Percentiles rank a stretch among this genome's conserved stretches.
Conservation (phyloP, 2,797 vertebrate species). For the Austrolebias charrua region DNA sequence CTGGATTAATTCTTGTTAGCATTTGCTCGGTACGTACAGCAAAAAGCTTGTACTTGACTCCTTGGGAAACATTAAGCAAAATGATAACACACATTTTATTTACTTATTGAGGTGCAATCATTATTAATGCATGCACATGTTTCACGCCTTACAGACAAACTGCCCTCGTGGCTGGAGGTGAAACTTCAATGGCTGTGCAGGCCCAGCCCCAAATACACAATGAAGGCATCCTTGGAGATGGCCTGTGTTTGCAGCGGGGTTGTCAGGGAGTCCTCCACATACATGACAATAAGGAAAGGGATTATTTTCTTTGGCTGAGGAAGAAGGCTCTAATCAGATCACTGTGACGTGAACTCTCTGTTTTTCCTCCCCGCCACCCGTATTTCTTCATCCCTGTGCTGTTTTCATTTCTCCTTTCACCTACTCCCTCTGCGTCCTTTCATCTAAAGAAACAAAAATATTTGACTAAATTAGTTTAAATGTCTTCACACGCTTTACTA, state of each 20-base stretch:
- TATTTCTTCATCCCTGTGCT: constrained; percentile 44
- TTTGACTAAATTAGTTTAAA: constrained; percentile 5
- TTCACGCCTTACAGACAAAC: constrained; percentile 49
- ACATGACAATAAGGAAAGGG: constrained; percentile 75
- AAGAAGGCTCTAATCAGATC: constrained; percentile 76
- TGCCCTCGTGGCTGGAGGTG: constrained; percentile 46
- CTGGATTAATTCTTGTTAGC: constrained; percentile 10
- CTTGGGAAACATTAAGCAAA: constrained; percentile 9
- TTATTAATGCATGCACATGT: constrained; percentile 23
- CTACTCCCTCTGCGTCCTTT: constrained; percentile 41
- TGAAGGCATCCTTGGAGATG: constrained; percentile 83
- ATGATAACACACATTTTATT: neutral
- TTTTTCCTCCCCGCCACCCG: constrained; percentile 56
- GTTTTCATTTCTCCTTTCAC: constrained; percentile 62
- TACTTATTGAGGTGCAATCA: constrained; percentile 7
- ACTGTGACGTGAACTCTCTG: constrained; percentile 61
- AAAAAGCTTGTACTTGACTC: neutral
- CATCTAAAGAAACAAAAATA: constrained; percentile 6
- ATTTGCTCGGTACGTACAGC: constrained; percentile 12
- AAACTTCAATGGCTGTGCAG: constrained; percentile 47
- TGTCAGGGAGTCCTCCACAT: constrained; percentile 78
- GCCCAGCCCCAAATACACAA: constrained; percentile 70
- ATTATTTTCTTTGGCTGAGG: constrained; percentile 80
- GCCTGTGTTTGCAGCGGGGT: constrained; percentile 76
- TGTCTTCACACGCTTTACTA: neutral